These are phyloP conservation scores for Microtus oregoni DNA, from an alignment of 2,113 vertebrate genomes.

Conservation along the genomic window DNA sequence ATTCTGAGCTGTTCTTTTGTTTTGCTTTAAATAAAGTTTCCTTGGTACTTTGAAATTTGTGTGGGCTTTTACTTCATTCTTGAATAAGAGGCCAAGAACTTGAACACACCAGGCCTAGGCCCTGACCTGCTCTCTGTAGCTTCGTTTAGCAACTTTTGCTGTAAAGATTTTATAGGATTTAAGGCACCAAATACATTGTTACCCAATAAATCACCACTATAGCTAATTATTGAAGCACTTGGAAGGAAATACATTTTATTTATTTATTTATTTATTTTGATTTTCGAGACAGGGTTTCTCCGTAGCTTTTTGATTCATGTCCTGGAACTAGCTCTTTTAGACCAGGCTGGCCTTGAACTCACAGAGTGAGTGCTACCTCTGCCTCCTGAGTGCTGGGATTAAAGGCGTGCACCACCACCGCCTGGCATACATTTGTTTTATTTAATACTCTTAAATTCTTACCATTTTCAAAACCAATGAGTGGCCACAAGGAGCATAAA, in stretches of 20 bases:
- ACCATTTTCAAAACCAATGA: constrained; percentile 40
- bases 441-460: constrained; percentile 38
- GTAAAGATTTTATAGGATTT: not conserved
- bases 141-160: not conserved
- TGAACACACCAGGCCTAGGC: not conserved
- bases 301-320: too few relatives aligned
- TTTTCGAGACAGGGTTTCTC: too few relatives aligned
- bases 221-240: not conserved
- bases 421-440: not conserved
- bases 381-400: too few relatives aligned
- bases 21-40: not conserved
- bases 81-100: not conserved
- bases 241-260: not conserved
- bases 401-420: too few relatives aligned
- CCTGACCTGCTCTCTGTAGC: not conserved
- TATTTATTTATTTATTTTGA: too few relatives aligned
- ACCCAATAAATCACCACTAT: not conserved
- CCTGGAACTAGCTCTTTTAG: too few relatives aligned
- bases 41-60: not conserved
- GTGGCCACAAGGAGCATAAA: not conserved
- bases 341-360: too few relatives aligned
- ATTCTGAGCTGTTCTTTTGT: not conserved
- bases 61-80: not conserved
- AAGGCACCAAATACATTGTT: not conserved
- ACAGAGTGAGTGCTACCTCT: too few relatives aligned